Evolutionary conservation across 2,113 vertebrate species (phyloP), one percentile per base, ranked within the genome.

Genomic region (Dermatemys mawii): DNA sequence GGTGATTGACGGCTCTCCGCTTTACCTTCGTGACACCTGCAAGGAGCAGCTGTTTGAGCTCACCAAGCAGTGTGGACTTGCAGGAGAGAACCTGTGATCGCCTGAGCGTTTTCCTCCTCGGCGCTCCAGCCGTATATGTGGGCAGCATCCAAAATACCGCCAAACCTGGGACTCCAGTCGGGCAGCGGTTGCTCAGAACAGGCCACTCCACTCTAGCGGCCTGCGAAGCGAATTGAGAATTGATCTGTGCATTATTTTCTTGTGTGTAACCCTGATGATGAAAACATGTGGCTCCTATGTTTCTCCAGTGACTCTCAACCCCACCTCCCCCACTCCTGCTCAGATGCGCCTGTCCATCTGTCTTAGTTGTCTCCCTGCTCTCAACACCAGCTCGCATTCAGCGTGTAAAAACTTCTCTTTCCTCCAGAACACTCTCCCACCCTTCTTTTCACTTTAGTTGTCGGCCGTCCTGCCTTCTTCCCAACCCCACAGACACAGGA

Each of bases 21-120:
- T 17, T 83, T 79, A 14, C 46, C 0, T 0, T 24, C 4, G 35
- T 0, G 1, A 80, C 80, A 78, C 32, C 81, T 38, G 0, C 1
- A 1, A 4, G 48, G 46, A 89, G 88, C 79, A 81, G 89, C 51
- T 50, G 60, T 78, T 73, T 83, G 44, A 49, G 54, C 51, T 17
- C 2, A 1, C 2, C 3, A 35, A 8, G 88, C 38, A 27, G 9
- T 13, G 41, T n/a, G 35, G 54, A 49, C 24, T 75, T 26, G 73
- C 49, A 41, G 67, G 49, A 38, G 51, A 50, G 63, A 38, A 12
- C 14, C 11, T 38, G 11, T 2, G 51, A 41, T 24, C 11, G 67
- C 7, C 6, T n/a, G 35, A 13, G 63, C 22, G 46, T n/a, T 63
- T 14, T 27, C n/a, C 57, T 44, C 16, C n/a, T 17, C 48, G 6